Evolutionary conservation across 2,888 invertebrate genomes (phyloP).

Genomic region (Orthosia cruda): DNA sequence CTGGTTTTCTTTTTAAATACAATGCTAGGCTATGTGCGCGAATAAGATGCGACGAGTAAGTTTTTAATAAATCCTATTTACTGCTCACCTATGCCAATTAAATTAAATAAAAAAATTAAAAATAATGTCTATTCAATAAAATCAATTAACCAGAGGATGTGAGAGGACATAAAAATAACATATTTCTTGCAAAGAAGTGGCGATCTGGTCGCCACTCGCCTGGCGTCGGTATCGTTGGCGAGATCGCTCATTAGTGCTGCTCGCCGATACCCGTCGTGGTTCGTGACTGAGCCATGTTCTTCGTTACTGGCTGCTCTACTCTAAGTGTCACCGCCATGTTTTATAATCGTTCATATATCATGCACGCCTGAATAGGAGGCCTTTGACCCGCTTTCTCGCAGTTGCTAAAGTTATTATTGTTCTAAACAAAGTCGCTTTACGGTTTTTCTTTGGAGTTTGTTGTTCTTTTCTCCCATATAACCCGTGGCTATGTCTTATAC

Average conservation of each 20-base stretch:
- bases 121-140: conserved; percentile 45
- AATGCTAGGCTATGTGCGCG: too few species aligned
- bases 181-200: conserved; percentile 53
- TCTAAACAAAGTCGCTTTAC: conserved; percentile 22
- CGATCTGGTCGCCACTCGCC: conserved; percentile 49
- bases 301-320: conserved; percentile 53
- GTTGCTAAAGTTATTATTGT: conserved; percentile 48
- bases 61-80: not conserved
- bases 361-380: conserved; percentile 62
- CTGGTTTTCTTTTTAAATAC: not conserved
- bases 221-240: conserved; percentile 75
- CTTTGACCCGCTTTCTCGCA: conserved; percentile 68
- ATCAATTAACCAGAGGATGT: conserved; percentile 49
- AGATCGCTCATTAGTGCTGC: conserved; percentile 87
- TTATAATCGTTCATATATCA: conserved; percentile 69
- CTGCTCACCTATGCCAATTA: conserved; percentile 15
- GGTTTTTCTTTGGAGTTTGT: not conserved
- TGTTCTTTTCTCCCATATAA: not conserved
- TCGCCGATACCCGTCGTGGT: conserved; percentile 71
- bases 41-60: not conserved
- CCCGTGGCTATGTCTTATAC: not conserved
- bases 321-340: conserved; percentile 59
- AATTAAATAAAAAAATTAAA: too few species aligned
- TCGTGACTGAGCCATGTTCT: conserved; percentile 80
- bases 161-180: conserved; percentile 49